phyloP scores from a whole-genome alignment of 1,140 invertebrate species.

The Portunus trituberculatus region DNA sequence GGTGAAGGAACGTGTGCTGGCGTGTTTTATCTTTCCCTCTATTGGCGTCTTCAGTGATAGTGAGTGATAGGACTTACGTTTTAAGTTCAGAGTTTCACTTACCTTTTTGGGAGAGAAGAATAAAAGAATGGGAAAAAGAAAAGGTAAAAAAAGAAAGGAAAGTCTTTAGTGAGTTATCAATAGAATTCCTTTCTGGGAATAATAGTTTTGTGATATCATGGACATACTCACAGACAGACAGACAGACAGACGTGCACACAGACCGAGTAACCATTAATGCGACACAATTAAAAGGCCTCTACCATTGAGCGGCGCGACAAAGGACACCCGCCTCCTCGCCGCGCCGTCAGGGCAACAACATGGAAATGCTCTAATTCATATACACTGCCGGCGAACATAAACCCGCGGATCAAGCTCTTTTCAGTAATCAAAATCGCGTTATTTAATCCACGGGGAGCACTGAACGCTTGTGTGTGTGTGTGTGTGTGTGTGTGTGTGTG shows the following conservation, averaged over 20 bases:
- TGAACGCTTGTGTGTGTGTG: background rate
- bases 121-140: no score
- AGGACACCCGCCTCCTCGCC: background rate
- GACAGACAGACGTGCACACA: background rate
- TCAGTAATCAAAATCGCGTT: background rate
- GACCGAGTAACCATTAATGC: background rate
- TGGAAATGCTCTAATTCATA: background rate
- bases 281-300: background rate
- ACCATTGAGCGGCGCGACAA: background rate
- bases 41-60: no score
- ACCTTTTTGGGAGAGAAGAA: no score
- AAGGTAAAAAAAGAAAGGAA: no score
- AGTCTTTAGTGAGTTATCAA: no score
- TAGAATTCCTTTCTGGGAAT: no score
- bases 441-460: background rate
- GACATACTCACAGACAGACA: background rate
- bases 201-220: no score
- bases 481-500: conserved; percentile 5
- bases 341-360: background rate
- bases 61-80: no score
- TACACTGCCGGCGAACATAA: background rate
- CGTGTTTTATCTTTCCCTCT: no score
- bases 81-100: no score
- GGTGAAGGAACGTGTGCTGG: no score
- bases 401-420: background rate